A percentile compares a stretch with the other conserved stretches of the same genome.
Evolutionary conservation across 35 echinoderm and acorn worm species (phyloP).

Genomic region (Stichopus chloronotus): DNA sequence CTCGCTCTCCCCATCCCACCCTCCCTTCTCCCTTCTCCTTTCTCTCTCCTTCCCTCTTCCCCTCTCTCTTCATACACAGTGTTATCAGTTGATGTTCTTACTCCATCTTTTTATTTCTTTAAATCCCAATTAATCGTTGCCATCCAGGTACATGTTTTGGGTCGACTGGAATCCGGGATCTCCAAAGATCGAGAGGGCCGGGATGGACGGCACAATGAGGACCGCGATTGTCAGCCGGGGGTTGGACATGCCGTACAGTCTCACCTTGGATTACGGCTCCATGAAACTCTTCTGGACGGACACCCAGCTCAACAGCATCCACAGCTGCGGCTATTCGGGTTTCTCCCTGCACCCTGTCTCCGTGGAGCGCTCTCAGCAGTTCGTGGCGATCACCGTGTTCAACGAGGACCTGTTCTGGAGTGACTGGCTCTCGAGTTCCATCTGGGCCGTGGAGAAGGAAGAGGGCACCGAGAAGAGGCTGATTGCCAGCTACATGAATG

Average conservation of each 20-base stretch:
- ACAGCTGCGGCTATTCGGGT: constrained; percentile 21
- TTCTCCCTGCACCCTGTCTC: background rate
- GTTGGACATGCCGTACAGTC: constrained; percentile 66
- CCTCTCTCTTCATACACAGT: too few species aligned
- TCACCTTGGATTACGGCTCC: constrained; percentile 61
- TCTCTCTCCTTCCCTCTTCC: too few species aligned
- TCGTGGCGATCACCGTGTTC: constrained; percentile 19
- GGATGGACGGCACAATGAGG: constrained; percentile 59
- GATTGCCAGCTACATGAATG: background rate
- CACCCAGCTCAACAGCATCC: constrained; percentile 36
- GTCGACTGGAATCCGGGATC: constrained; percentile 59
- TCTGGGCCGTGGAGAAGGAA: background rate
- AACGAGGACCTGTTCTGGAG: constrained; percentile 51
- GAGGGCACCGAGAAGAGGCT: constrained; percentile 1
- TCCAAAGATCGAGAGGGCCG: constrained; percentile 70
- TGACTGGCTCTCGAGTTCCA: constrained; percentile 26
- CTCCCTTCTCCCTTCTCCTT: too few species aligned
- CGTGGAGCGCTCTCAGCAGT: background rate
- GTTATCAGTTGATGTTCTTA: too few species aligned
- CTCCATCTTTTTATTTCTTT: too few species aligned
- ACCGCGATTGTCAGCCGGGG: constrained; percentile 57
- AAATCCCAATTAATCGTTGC: too few species aligned
- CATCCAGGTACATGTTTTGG: constrained; percentile 81
- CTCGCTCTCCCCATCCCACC: too few species aligned
- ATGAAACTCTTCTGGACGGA: constrained; percentile 56